A percentile compares a stretch with the other conserved stretches of the same genome.
Conservation (phyloP, 2,113 vertebrate genomes). For the Ondatra zibethicus region DNA sequence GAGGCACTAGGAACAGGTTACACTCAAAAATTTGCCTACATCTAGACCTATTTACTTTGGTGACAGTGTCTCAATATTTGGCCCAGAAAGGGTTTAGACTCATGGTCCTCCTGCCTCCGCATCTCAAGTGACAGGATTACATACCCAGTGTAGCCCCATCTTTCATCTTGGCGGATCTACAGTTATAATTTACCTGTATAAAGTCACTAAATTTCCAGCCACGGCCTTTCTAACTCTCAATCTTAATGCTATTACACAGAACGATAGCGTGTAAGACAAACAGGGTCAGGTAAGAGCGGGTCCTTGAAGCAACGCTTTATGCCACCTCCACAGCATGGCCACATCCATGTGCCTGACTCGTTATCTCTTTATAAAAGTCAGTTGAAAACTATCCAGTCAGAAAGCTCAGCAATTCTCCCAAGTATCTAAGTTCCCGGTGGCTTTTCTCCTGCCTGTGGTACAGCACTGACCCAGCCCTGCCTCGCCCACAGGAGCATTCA, state of each 20-base stretch:
- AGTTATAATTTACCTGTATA: not conserved
- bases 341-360: not conserved
- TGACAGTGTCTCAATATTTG: not conserved
- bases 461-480: not conserved
- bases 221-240: not conserved
- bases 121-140: not conserved
- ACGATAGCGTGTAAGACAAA: not conserved
- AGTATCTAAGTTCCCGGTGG: not conserved
- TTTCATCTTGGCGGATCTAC: not conserved
- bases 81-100: not conserved
- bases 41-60: not conserved
- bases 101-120: not conserved
- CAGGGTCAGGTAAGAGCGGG: not conserved
- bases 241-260: not conserved
- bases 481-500: not conserved
- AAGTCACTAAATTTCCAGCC: conserved; percentile 9
- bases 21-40: not conserved
- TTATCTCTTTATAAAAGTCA: not conserved
- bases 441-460: not conserved
- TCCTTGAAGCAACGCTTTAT: not conserved
- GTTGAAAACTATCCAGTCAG: not conserved
- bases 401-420: not conserved
- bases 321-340: not conserved
- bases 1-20: not conserved
- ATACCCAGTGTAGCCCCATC: not conserved